These are phyloP conservation scores for Baccha elongata DNA, from an alignment of 2,888 invertebrate genomes.

Conservation along the genomic window DNA sequence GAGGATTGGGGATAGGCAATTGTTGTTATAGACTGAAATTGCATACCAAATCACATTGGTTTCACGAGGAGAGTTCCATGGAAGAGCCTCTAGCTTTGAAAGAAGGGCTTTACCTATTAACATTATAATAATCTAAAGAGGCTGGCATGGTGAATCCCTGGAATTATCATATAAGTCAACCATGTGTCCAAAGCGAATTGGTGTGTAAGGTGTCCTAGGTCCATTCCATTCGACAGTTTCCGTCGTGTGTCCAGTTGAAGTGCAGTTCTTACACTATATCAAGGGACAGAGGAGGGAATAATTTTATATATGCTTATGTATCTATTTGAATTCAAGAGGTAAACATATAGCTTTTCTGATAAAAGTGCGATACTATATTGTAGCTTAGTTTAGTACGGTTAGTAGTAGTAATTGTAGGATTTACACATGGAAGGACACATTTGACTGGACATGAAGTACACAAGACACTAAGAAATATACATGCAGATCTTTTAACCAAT, in stretches of 20 bases:
- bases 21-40: conserved; percentile 54
- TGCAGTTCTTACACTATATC: conserved; percentile 40
- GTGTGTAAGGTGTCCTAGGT: conserved; percentile 41
- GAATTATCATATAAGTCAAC: conserved; percentile 46
- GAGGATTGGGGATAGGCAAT: conserved; percentile 36
- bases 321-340: conserved; percentile 16
- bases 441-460: conserved; percentile 12
- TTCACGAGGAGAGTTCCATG: conserved; percentile 28
- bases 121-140: conserved; percentile 57
- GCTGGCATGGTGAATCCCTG: conserved; percentile 42
- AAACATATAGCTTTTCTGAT: conserved; percentile 28
- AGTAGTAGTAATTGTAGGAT: conserved; percentile 44
- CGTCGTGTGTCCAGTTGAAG: conserved; percentile 46
- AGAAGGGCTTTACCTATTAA: conserved; percentile 51
- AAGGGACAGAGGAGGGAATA: conserved; percentile 47
- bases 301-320: conserved; percentile 63
- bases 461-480: conserved; percentile 27
- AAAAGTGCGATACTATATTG: conserved; percentile 30
- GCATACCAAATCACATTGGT: conserved; percentile 62
- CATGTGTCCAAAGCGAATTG: conserved; percentile 47
- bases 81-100: conserved; percentile 13
- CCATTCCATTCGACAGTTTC: conserved; percentile 49
- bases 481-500: conserved; percentile 11
- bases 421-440: conserved; percentile 15
- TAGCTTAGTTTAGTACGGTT: conserved; percentile 9